Percentiles rank a stretch among this genome's conserved stretches.
These are phyloP conservation scores for Diplolepis rosae DNA, from an alignment of 2,888 invertebrate species.

Conservation along the genomic window DNA sequence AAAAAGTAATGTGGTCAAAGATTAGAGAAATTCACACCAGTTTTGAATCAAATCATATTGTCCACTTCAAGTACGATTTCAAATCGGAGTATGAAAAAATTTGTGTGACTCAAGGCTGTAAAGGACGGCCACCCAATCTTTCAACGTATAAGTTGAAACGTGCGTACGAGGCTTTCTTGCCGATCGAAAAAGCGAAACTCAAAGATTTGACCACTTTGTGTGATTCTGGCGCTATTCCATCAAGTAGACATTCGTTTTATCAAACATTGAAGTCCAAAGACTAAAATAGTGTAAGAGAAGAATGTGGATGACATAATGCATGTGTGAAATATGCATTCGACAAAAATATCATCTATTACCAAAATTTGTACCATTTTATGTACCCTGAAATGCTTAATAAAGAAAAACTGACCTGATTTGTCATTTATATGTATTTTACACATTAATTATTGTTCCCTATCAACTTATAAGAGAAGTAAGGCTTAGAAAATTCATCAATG, in stretches of 20 bases:
- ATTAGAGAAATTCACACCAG: neutral
- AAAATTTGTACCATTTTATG: too few species aligned
- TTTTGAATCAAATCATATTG: neutral
- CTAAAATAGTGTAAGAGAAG: too few species aligned
- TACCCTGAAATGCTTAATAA: too few species aligned
- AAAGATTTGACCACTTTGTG: neutral
- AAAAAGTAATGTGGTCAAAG: neutral
- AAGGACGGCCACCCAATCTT: neutral
- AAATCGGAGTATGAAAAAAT: neutral
- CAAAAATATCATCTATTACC: too few species aligned
- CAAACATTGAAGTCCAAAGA: neutral
- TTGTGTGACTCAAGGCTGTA: neutral
- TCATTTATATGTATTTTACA: too few species aligned
- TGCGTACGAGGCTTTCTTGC: neutral
- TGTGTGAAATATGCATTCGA: too few species aligned
- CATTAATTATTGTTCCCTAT: too few species aligned
- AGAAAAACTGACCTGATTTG: too few species aligned
- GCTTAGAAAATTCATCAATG: too few species aligned
- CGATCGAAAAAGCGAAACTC: neutral
- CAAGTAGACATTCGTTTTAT: neutral
- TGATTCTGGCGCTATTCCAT: neutral
- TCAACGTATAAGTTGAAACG: neutral
- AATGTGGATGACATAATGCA: too few species aligned
- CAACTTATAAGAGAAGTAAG: too few species aligned
- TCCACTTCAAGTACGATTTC: neutral